phyloP scores from a whole-genome alignment of 2,113 vertebrate genomes.

The Centropus unirufus region DNA sequence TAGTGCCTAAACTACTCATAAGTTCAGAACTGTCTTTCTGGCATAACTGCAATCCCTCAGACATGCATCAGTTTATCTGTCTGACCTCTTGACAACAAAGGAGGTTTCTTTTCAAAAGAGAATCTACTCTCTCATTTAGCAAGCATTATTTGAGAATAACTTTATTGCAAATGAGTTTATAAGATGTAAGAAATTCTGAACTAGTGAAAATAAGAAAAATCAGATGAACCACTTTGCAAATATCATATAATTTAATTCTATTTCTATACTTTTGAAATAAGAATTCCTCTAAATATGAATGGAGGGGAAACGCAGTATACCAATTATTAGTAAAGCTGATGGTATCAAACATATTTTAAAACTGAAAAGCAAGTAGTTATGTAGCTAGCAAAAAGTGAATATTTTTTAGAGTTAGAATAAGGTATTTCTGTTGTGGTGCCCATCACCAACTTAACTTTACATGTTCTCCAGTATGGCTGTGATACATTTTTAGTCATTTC shows the following conservation, averaged over 20 bases:
- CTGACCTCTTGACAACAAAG: not conserved
- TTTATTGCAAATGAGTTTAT: not conserved
- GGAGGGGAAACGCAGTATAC: not conserved
- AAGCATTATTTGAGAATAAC: not conserved
- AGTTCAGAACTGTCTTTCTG: not conserved
- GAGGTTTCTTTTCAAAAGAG: not conserved
- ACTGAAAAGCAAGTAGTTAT: not conserved
- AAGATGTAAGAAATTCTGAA: not conserved
- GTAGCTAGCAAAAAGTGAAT: not conserved
- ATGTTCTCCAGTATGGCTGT: not conserved
- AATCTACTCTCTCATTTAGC: not conserved
- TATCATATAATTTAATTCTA: not conserved
- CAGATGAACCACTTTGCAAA: not conserved
- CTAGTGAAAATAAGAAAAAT: not conserved
- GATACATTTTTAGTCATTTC: not conserved
- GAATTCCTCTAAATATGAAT: not conserved
- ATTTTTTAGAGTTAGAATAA: not conserved
- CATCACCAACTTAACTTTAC: not conserved
- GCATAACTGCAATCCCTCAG: fast-evolving
- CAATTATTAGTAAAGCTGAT: not conserved
- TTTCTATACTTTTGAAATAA: not conserved
- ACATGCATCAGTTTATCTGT: not conserved
- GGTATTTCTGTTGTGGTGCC: not conserved
- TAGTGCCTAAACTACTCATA: not conserved
- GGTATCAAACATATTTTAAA: not conserved